Percentiles rank a stretch among this genome's conserved stretches.
phyloP scores from a whole-genome alignment of 2,113 vertebrate species.

The Rynchops niger region DNA sequence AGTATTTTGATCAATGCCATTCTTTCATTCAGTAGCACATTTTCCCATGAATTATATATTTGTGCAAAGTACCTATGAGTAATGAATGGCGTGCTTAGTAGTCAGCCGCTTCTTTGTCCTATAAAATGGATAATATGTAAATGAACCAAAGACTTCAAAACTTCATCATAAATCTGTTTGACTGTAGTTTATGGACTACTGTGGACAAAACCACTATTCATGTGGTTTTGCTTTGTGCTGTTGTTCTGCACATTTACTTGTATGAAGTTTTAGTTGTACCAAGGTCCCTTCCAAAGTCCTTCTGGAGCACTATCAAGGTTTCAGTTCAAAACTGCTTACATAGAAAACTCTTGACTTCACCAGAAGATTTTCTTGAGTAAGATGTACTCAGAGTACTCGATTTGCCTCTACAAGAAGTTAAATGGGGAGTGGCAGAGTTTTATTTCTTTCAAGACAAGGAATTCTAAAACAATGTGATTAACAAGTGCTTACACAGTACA shows the following conservation, averaged over 20 bases:
- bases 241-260: not conserved
- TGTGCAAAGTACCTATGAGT: not conserved
- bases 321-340: not conserved
- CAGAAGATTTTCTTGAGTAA: not conserved
- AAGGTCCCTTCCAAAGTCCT: not conserved
- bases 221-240: not conserved
- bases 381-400: not conserved
- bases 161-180: not conserved
- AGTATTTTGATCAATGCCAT: constrained; percentile 4
- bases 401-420: not conserved
- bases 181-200: not conserved
- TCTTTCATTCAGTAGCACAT: not conserved
- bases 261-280: not conserved
- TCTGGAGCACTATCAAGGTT: not conserved
- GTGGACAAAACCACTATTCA: not conserved
- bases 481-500: not conserved
- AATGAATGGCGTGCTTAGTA: not conserved
- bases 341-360: not conserved
- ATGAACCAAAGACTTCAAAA: constrained; percentile 1
- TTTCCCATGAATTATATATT: constrained; percentile 1
- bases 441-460: not conserved
- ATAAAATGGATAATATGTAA: constrained; percentile 15
- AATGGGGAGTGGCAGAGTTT: not conserved
- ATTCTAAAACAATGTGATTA: not conserved
- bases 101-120: not conserved